Evolutionary conservation across 2,113 vertebrate genomes (phyloP), one percentile per base, ranked within the genome.

Genomic region (Cynoglossus semilaevis): DNA sequence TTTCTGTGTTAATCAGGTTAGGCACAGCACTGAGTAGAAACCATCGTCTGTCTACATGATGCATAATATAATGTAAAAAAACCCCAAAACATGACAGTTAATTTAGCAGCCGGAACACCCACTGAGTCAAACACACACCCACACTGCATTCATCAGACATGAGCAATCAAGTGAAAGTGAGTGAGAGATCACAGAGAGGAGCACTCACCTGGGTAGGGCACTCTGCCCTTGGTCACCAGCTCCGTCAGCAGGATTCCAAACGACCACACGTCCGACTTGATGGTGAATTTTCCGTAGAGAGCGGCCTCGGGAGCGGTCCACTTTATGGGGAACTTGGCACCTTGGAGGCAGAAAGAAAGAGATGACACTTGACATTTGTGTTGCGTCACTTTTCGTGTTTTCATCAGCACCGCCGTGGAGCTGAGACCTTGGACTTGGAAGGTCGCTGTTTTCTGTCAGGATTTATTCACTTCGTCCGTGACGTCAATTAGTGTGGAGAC

Each of bases 181-280:
- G 48, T n/a, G 16, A 8, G 51, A 1, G 40, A 36, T 67, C 50
- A 36, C 35, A 59, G 16, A 46, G 49, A 38, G 17, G 45, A 38
- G 29, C 35, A 3, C 47, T 92, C 88, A 98, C 97, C 97, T 93
- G 97, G 97, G 81, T 99, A 99, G 8, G 97, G 97, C 73, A 99
- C 97, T 87, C 97, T 93, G 73, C 97, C 97, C 92, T 99, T 99
- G 67, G 97, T 99, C 78, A 99, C 97, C 85, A 99, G 91, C 85
- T 99, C 97, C 51, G 97, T 99, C 72, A 99, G 93, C 75, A 99
- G 91, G 86, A 99, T 99, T 57, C 97, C 97, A 58, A 99, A 99
- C 35, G 96, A 99, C 97, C 97, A 99, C 64, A 99, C 97, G 1
- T 99, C 97, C 0, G 97, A 99, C 84, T 99, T 99, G 87, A 99